Conservation (phyloP, 2,113 vertebrate species). For the Boleophthalmus pectinirostris region DNA sequence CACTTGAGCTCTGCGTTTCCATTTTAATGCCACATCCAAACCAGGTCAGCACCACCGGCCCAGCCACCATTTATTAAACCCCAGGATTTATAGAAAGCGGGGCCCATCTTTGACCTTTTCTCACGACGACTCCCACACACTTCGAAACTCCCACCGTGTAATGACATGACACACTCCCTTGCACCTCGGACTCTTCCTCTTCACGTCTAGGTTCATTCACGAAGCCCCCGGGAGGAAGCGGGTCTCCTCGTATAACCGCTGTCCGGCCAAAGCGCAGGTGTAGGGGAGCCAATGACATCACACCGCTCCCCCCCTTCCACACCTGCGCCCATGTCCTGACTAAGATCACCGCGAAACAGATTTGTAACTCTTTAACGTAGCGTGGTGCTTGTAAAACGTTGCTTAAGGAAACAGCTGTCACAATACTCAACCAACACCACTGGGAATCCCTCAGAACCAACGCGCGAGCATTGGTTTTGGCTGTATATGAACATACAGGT, state of each 20-base stretch:
- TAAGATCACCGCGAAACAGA: constrained; percentile 22
- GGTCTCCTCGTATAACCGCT: constrained; percentile 13
- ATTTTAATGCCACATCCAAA: background rate
- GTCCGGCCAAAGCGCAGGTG: constrained; percentile 36
- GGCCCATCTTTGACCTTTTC: constrained; percentile 30
- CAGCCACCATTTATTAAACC: background rate
- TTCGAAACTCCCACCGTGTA: constrained; percentile 25
- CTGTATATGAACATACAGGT: constrained; percentile 19
- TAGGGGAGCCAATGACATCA: constrained; percentile 5
- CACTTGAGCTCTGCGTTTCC: background rate
- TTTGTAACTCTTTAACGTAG: constrained; percentile 44
- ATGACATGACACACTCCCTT: constrained; percentile 42
- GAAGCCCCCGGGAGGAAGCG: constrained; percentile 19
- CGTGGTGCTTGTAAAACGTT: background rate
- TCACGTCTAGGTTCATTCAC: constrained; percentile 26
- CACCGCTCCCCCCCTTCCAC: background rate
- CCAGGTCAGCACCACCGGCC: background rate
- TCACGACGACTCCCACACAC: constrained; percentile 7
- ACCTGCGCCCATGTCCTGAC: constrained; percentile 18
- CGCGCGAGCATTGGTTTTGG: constrained; percentile 13
- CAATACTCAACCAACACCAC: constrained; percentile 45
- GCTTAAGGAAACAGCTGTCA: constrained; percentile 41
- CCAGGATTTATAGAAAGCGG: background rate
- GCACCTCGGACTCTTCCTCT: constrained; percentile 10
- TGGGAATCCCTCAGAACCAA: constrained; percentile 22